A percentile compares a stretch with the other conserved stretches of the same genome.
These are phyloP conservation scores for Castor canadensis DNA, from an alignment of 2,113 vertebrate genomes.

Conservation along the genomic window DNA sequence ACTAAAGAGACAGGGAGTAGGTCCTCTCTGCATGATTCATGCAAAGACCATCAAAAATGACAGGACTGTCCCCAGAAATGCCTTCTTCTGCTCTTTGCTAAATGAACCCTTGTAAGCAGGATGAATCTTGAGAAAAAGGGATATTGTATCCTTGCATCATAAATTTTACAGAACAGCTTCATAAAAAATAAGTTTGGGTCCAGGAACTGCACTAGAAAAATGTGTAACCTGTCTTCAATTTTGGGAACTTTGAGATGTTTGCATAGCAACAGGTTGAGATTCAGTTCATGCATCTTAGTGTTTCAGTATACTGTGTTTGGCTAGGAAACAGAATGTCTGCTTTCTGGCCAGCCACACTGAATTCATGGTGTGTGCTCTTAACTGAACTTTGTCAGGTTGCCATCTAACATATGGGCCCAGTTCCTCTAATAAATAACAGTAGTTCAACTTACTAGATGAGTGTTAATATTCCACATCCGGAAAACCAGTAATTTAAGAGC, in stretches of 20 bases:
- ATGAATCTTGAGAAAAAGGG: constrained; percentile 52
- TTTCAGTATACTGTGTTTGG: constrained; percentile 59
- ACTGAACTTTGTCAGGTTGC: constrained; percentile 53
- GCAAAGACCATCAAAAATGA: background rate
- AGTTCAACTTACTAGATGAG: constrained; percentile 63
- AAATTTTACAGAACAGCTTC: constrained; percentile 68
- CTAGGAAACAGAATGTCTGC: background rate
- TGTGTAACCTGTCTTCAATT: constrained; percentile 58
- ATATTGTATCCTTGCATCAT: constrained; percentile 58
- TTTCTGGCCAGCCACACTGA: constrained; percentile 53
- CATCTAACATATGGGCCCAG: constrained; percentile 27
- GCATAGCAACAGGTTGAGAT: constrained; percentile 49
- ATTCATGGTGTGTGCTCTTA: constrained; percentile 64
- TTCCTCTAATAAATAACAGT: constrained; percentile 61
- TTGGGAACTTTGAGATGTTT: constrained; percentile 47
- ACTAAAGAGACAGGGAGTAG: background rate
- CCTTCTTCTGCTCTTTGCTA: background rate
- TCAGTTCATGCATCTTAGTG: constrained; percentile 47
- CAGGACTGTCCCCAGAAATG: background rate
- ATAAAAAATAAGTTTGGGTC: constrained; percentile 68
- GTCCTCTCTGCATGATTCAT: background rate
- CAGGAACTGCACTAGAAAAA: constrained; percentile 62
- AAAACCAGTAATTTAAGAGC: constrained; percentile 62
- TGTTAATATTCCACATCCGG: constrained; percentile 67
- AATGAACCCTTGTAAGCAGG: constrained; percentile 48